Percentiles rank a stretch among this genome's conserved stretches.
Evolutionary conservation across 1,140 invertebrate species (phyloP).

Genomic region (Drosophila trapezifrons): DNA sequence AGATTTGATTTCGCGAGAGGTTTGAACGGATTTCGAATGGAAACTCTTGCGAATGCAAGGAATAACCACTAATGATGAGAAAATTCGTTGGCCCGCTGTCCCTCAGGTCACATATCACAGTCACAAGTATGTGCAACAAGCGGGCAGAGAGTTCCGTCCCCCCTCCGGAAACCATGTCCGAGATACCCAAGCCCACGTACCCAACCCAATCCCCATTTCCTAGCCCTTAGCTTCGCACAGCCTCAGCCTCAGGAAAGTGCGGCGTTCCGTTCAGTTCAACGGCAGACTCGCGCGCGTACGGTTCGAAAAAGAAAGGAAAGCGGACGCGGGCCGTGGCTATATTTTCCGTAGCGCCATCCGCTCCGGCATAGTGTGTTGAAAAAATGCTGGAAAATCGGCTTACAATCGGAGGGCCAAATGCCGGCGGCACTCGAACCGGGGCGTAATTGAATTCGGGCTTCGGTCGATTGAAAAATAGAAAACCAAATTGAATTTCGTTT

Average conservation of each 20-base stretch:
- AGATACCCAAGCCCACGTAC: background rate
- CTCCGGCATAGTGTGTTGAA: constrained; percentile 19
- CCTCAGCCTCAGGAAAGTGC: constrained; percentile 33
- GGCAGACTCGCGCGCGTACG: constrained; percentile 78
- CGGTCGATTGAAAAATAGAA: constrained; percentile 41
- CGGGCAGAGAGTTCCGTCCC: background rate
- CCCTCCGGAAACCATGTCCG: background rate
- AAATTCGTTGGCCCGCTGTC: background rate
- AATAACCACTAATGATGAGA: background rate
- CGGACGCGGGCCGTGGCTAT: constrained; percentile 7
- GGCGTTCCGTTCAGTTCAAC: constrained; percentile 62
- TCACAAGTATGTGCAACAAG: constrained; percentile 30
- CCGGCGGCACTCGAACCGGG: constrained; percentile 63
- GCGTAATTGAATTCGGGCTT: constrained; percentile 58
- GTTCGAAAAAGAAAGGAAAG: constrained; percentile 51
- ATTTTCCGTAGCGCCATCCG: constrained; percentile 19
- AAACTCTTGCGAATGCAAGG: background rate
- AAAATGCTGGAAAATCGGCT: constrained; percentile 49
- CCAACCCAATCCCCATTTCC: background rate
- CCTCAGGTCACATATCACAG: background rate
- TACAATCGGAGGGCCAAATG: constrained; percentile 40
- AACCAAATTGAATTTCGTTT: constrained; percentile 47
- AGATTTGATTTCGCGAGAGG: constrained; percentile 19
- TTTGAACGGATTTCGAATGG: constrained; percentile 23
- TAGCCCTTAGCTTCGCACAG: constrained; percentile 26